Evolutionary conservation across 2,888 invertebrate species (phyloP).

Genomic region (Alcis repandata): DNA sequence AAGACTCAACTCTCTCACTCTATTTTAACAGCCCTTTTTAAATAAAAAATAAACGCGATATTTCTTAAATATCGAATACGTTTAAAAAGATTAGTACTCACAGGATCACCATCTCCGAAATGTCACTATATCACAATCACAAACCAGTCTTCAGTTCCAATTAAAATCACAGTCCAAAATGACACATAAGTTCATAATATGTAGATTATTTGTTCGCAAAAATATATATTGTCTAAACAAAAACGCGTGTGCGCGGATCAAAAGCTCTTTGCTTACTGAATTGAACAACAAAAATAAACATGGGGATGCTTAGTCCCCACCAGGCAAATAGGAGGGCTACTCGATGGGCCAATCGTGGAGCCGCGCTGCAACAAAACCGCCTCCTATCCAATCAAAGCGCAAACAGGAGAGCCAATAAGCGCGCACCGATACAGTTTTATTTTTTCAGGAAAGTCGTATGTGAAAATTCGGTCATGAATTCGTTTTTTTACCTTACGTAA

Average conservation of each 20-base stretch:
- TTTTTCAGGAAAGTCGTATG: constrained; percentile 71
- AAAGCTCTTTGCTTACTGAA: constrained; percentile 81
- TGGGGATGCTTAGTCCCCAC: constrained; percentile 79
- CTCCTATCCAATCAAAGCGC: constrained; percentile 70
- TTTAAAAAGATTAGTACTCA: constrained; percentile 62
- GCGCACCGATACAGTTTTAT: constrained; percentile 54
- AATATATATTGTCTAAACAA: constrained; percentile 34
- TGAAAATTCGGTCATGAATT: constrained; percentile 49
- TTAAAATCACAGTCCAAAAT: constrained; percentile 48
- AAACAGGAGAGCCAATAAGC: constrained; percentile 64
- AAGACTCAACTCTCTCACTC: too few relatives aligned
- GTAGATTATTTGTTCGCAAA: constrained; percentile 41
- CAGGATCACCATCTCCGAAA: constrained; percentile 83
- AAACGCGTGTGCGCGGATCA: constrained; percentile 64
- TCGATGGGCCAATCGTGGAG: constrained; percentile 61
- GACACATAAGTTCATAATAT: constrained; percentile 52
- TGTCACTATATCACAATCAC: constrained; percentile 62
- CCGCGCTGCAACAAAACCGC: constrained; percentile 60
- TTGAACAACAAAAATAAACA: constrained; percentile 83
- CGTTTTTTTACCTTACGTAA: constrained; percentile 38
- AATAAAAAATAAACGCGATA: too few relatives aligned
- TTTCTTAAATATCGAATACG: not conserved
- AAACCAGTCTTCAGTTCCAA: constrained; percentile 51
- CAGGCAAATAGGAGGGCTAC: constrained; percentile 60
- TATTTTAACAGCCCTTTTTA: too few relatives aligned